These are phyloP conservation scores for Loriculus beryllinus DNA, from an alignment of 2,797 vertebrate genomes.

Conservation along the genomic window DNA sequence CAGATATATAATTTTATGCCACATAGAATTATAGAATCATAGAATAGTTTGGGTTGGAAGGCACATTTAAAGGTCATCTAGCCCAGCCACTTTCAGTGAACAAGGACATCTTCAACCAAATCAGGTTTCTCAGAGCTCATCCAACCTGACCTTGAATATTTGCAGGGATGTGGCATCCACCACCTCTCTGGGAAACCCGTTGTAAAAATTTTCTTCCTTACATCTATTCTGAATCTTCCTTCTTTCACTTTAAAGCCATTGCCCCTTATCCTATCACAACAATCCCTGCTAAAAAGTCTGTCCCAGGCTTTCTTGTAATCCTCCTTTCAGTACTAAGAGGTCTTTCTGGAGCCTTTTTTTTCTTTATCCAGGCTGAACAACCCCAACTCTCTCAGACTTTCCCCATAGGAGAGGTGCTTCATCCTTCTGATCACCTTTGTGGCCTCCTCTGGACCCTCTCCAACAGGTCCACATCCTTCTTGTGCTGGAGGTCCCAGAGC, in stretches of 20 bases:
- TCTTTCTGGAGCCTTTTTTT: not conserved
- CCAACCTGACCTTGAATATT: not conserved
- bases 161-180: not conserved
- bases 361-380: not conserved
- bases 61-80: not conserved
- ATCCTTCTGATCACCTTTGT: not conserved
- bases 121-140: not conserved
- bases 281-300: not conserved
- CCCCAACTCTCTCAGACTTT: not conserved
- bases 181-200: not conserved
- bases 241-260: not conserved
- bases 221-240: not conserved
- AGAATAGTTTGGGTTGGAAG: not conserved
- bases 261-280: not conserved
- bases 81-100: accelerated
- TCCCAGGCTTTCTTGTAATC: not conserved
- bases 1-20: not conserved
- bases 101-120: not conserved
- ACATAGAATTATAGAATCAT: not conserved
- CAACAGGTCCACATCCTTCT: not conserved
- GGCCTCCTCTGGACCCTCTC: not conserved
- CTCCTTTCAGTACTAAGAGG: not conserved
- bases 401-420: not conserved
- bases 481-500: not conserved
- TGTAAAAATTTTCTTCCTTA: not conserved